Conservation (phyloP, 2,888 invertebrate species). For the Argyresthia albistria region DNA sequence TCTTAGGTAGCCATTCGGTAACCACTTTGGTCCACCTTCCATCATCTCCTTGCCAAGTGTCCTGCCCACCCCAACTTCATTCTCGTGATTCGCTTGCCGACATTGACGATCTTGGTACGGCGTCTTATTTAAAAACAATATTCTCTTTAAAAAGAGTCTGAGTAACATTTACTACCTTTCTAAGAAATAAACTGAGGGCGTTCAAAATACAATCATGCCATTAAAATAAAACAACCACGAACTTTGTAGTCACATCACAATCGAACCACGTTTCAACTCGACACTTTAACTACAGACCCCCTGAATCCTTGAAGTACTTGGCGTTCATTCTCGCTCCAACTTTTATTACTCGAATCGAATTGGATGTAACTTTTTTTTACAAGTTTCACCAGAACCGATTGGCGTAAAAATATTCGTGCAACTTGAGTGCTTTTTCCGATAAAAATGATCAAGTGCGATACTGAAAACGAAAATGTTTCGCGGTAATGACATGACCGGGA, state of each 20-base stretch:
- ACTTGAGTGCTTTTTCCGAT: constrained; percentile 5
- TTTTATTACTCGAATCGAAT: constrained; percentile 4
- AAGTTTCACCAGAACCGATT: neutral
- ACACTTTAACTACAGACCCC: neutral
- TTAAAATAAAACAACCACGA: neutral
- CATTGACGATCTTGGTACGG: no score
- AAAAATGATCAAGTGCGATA: constrained; percentile 3
- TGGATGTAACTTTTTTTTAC: neutral
- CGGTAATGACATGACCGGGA: neutral
- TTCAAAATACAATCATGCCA: neutral
- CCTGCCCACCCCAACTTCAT: no score
- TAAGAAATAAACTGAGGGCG: no score
- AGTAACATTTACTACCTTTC: no score
- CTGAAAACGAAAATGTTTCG: neutral
- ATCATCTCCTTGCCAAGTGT: no score
- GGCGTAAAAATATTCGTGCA: constrained; percentile 2
- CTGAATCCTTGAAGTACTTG: neutral
- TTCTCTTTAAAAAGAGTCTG: no score
- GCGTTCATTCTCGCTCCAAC: neutral
- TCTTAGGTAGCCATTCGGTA: no score
- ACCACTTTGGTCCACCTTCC: no score
- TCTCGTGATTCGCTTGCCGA: no score
- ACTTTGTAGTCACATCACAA: neutral
- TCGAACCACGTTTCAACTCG: neutral
- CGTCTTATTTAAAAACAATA: no score